Percentiles rank a stretch among this genome's conserved stretches.
Evolutionary conservation across 2,797 vertebrate species (phyloP).

Genomic region (Kryptopterus vitreolus): DNA sequence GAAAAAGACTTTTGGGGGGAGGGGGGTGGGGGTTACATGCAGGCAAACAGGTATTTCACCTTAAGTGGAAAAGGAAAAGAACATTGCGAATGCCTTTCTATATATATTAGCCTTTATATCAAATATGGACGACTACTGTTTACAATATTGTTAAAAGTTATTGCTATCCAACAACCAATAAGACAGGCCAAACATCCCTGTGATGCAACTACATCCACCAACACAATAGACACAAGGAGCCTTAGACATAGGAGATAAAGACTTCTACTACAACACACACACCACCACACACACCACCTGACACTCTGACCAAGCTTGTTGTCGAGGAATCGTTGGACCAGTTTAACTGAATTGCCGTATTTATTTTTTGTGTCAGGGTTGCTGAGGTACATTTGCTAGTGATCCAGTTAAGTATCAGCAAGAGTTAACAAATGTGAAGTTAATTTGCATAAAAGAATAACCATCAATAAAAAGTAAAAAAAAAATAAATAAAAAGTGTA

Average conservation of each 20-base stretch:
- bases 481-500: background rate
- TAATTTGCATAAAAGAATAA: background rate
- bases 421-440: background rate
- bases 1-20: conserved; percentile 12
- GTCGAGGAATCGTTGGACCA: conserved; percentile 52
- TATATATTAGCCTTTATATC: background rate
- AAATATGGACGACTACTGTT: background rate
- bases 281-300: conserved; percentile 19
- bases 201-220: conserved; percentile 1
- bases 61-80: conserved; percentile 17
- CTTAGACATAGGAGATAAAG: background rate
- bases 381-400: conserved; percentile 65
- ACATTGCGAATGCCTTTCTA: background rate
- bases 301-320: conserved; percentile 15
- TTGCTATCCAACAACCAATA: background rate
- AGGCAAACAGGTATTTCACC: conserved; percentile 31
- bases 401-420: conserved; percentile 20
- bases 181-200: background rate
- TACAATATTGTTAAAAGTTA: background rate
- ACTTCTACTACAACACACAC: background rate
- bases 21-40: conserved; percentile 26
- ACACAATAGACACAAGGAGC: conserved; percentile 2
- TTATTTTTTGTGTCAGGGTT: conserved; percentile 62
- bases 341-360: conserved; percentile 62
- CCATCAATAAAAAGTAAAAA: background rate